Conservation (phyloP, 2,888 invertebrate species). For the Tortricodes alternella region DNA sequence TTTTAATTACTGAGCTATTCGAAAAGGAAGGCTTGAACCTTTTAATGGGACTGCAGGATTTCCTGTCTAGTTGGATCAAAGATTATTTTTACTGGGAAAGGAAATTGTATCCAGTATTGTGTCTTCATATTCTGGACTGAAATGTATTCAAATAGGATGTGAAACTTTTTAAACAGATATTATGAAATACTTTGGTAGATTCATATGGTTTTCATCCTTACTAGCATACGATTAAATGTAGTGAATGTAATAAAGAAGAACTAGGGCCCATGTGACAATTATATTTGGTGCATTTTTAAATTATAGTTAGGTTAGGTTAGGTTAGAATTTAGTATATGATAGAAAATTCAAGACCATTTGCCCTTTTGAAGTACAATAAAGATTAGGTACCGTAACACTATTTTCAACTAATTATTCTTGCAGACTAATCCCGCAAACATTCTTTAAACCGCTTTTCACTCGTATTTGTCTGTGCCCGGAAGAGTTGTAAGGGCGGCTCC, state of each 20-base stretch:
- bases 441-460: background rate
- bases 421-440: background rate
- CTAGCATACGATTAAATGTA: too few species aligned
- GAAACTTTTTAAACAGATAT: too few species aligned
- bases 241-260: too few species aligned
- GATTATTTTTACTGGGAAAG: constrained; percentile 25
- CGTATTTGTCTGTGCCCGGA: constrained; percentile 5
- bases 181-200: too few species aligned
- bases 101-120: constrained; percentile 5
- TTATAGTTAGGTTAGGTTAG: too few species aligned
- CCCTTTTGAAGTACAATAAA: too few species aligned
- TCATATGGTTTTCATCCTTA: too few species aligned
- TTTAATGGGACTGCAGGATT: constrained; percentile 40
- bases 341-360: too few species aligned
- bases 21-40: constrained; percentile 12
- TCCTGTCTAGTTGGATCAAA: constrained; percentile 44
- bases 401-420: background rate
- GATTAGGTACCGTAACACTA: too few species aligned
- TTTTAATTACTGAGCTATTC: background rate
- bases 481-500: constrained; percentile 46
- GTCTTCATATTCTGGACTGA: background rate
- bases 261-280: too few species aligned
- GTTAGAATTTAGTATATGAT: too few species aligned
- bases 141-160: background rate
- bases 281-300: too few species aligned